Evolutionary conservation across 2,888 invertebrate species (phyloP).

Genomic region (Aspidiotus rigidus): DNA sequence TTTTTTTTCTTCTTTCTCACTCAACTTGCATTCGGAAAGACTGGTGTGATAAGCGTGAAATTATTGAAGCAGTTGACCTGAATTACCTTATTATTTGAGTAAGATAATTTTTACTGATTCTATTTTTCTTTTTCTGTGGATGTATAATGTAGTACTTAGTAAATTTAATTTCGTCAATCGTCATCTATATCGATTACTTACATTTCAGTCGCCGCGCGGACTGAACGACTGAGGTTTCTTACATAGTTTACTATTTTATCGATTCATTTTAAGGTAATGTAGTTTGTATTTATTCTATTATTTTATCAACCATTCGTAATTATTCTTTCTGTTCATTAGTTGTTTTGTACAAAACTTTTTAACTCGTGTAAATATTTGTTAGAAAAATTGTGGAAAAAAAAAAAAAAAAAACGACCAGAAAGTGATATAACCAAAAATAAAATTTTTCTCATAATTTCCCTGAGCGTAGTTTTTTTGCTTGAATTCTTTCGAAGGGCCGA

Average conservation of each 20-base stretch:
- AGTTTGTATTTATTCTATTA: not conserved
- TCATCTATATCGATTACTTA: not conserved
- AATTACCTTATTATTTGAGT: too few relatives aligned
- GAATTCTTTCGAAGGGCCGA: too few relatives aligned
- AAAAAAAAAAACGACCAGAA: not conserved
- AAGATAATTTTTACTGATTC: too few relatives aligned
- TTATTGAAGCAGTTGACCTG: too few relatives aligned
- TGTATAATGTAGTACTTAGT: too few relatives aligned
- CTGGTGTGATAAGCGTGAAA: too few relatives aligned
- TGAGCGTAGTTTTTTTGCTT: too few relatives aligned
- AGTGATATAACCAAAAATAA: slow-evolving; percentile 3
- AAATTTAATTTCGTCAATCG: not conserved
- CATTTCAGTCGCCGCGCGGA: not conserved
- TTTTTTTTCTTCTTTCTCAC: too few relatives aligned
- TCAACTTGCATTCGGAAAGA: too few relatives aligned
- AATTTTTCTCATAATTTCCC: not conserved
- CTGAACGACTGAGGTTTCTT: not conserved
- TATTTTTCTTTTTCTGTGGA: too few relatives aligned
- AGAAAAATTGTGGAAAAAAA: not conserved
- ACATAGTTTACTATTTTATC: not conserved
- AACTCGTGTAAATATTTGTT: not conserved
- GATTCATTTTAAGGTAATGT: not conserved
- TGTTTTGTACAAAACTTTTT: slow-evolving; percentile 2
- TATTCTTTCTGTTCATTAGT: not conserved
- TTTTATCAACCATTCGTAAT: not conserved